Evolutionary conservation across 2,888 invertebrate genomes (phyloP), one percentile per base, ranked within the genome.

Genomic region (Neocrepidodera transversa): DNA sequence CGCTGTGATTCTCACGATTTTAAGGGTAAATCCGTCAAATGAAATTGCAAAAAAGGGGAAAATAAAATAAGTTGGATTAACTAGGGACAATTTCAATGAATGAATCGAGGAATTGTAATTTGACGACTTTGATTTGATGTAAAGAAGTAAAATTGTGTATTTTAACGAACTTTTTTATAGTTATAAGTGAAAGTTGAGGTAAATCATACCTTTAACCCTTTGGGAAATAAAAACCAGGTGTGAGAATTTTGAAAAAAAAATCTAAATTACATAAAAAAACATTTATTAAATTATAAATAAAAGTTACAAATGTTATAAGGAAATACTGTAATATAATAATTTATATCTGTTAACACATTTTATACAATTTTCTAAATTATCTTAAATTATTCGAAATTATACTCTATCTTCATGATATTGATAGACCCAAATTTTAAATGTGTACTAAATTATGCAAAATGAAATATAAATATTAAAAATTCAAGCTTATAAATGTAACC

Each of bases 1-100:
- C 65, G 70, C 69, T 68, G 70, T 38, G 70, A 70, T 68, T 71
- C 71, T 71, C 71, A 71, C 69, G 69, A 67, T 68, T 69, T 69
- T 64, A 67, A 62, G 67, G 66, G 53, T 53, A 42, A 53, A 45
- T 13, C 17, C 1, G 30, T 43, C 10, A 53, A 18, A 43, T 20
- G 43, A 32, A 53, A 42, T 53, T 32, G 32, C 11, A 20, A 18
- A 53, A 51, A 53, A 43, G 53, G 53, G 42, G 38, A 38, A 38
- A 38, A 38, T 16, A 38, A 5, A 10, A 2, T 28, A 10, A 10
- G 8, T 2, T 35, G 35, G 35, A 35, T 35, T 35, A 35, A 35
- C 35, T 11, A 35, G 35, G 35, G 35, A 13, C 30, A 6, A 7
- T 4, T 3, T 28, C 8, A 2, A 35, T 35, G 2, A 13, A 35